Percentiles rank a stretch among this genome's conserved stretches.
Evolutionary conservation across 2,888 invertebrate genomes (phyloP).

Genomic region (Baccha elongata): DNA sequence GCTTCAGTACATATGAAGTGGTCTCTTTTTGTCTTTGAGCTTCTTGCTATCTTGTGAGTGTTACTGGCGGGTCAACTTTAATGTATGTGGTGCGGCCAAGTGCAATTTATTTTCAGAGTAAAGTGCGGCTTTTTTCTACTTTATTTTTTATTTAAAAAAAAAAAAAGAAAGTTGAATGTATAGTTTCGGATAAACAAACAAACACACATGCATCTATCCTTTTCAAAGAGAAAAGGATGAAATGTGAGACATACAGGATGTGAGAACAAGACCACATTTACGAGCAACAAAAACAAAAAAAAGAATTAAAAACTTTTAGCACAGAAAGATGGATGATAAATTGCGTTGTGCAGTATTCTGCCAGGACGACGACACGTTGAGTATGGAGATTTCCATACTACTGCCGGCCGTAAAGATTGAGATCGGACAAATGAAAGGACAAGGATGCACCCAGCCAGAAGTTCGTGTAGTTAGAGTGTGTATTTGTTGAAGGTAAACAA

Average conservation of each 20-base stretch:
- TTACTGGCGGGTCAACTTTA: constrained; percentile 68
- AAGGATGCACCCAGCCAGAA: constrained; percentile 35
- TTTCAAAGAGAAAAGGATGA: background rate
- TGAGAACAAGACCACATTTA: constrained; percentile 44
- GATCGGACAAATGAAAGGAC: constrained; percentile 63
- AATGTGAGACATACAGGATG: constrained; percentile 42
- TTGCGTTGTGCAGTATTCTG: constrained; percentile 31
- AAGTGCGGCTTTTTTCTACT: constrained; percentile 39
- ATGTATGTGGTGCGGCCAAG: constrained; percentile 56
- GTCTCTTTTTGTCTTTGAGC: constrained; percentile 38
- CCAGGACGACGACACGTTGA: constrained; percentile 13
- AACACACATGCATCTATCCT: constrained; percentile 8
- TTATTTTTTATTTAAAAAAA: constrained; percentile 23
- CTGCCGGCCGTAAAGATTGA: constrained; percentile 32
- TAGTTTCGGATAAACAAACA: constrained; percentile 48
- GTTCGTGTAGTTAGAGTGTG: constrained; percentile 5
- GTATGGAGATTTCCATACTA: constrained; percentile 42
- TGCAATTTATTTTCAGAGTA: constrained; percentile 60
- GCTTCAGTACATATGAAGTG: constrained; percentile 38
- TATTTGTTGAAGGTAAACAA: constrained; percentile 60
- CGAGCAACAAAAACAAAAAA: background rate
- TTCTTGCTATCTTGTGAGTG: constrained; percentile 50
- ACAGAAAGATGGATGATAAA: constrained; percentile 64
- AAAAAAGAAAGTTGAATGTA: constrained; percentile 18
- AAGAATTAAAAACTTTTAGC: constrained; percentile 41